phyloP scores from a whole-genome alignment of 2,888 invertebrate genomes.

The Drosophila lutescens region DNA sequence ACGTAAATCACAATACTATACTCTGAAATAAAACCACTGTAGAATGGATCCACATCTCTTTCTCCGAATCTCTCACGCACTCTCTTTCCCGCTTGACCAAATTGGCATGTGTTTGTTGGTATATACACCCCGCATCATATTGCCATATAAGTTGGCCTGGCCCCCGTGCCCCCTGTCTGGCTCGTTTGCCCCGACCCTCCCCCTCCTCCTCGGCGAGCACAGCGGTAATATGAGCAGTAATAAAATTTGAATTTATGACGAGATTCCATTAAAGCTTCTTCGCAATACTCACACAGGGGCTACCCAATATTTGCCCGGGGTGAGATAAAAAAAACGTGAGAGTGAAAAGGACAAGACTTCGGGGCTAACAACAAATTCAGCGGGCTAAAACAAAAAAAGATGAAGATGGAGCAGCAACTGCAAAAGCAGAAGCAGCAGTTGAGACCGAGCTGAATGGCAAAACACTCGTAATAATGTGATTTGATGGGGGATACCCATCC shows the following conservation, averaged over 20 bases:
- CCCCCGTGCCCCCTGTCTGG: constrained; percentile 22
- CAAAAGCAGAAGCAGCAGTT: constrained; percentile 30
- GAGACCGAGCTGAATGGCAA: constrained; percentile 47
- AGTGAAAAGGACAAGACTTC: constrained; percentile 23
- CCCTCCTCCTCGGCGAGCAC: constrained; percentile 52
- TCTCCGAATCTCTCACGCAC: constrained; percentile 1
- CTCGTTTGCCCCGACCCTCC: constrained; percentile 12
- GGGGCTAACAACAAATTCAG: constrained; percentile 53
- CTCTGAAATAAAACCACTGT: constrained; percentile 20
- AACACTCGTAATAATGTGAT: constrained; percentile 73
- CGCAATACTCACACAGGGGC: constrained; percentile 59
- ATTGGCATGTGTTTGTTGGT: constrained; percentile 31
- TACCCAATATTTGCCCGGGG: constrained; percentile 71
- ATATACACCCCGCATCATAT: constrained; percentile 34
- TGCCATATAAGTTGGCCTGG: constrained; percentile 30
- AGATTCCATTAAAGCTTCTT: constrained; percentile 83
- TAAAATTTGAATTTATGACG: constrained; percentile 83
- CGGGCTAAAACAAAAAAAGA: constrained; percentile 51
- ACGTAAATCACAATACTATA: too few relatives aligned
- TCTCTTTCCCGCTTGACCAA: constrained; percentile 13
- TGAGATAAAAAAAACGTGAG: constrained; percentile 49
- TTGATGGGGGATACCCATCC: constrained; percentile 56
- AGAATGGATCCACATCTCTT: constrained; percentile 3
- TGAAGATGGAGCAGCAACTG: constrained; percentile 25
- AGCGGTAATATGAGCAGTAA: constrained; percentile 77